Base-by-base conservation (phyloP, 2,113 vertebrate species). In the Ageneiosus marmoratus region DNA sequence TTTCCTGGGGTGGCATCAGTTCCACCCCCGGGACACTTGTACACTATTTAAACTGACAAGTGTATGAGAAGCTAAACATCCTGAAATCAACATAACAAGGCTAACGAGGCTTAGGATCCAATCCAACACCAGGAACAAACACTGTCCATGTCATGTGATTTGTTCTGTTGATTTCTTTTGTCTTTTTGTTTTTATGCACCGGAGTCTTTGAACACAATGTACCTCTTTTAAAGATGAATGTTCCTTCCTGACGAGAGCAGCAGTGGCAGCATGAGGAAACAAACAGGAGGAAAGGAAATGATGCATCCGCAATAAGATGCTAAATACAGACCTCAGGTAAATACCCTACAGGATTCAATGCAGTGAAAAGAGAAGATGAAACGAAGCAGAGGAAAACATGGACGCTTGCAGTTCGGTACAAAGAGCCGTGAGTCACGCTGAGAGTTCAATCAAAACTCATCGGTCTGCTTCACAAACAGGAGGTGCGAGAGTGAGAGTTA, bases 141-240 rank as follows among this genome's bases (percentile, higher is more conserved):
- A 41, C 12, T 5, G 12, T 60, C 2, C 37, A 41, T 41, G 56
- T 27, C 24, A 22, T 24, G 27, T 27, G 48, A 8, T 20, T 48
- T 73, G n/a, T 13, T 41, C 41, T 4, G 7, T 9, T 41, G 29
- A 37, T 18, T 37, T 41, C 10, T 44, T 24, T 22, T 67, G 24
- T 53, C 53, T 18, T 79, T 48, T 37, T 37, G 3, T 69, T 44
- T 50, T 3, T 70, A 65, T 51, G 29, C 37, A 53, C 18, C 4
- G 5, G 13, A 37, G 20, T 9, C 29, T n/a, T 41, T 1, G 24
- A 51, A 80, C 50, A 55, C 32, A 48, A 15, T 24, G 24, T 34
- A 67, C 18, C 32, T 12, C 7, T 18, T 91, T 92, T 88, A 91
- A n/a, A n/a, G n/a, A n/a, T n/a, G n/a, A n/a, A n/a, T n/a, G n/a